Evolutionary conservation across 2,888 invertebrate species (phyloP), one percentile per base, ranked within the genome.

Genomic region (Eulithis testata): DNA sequence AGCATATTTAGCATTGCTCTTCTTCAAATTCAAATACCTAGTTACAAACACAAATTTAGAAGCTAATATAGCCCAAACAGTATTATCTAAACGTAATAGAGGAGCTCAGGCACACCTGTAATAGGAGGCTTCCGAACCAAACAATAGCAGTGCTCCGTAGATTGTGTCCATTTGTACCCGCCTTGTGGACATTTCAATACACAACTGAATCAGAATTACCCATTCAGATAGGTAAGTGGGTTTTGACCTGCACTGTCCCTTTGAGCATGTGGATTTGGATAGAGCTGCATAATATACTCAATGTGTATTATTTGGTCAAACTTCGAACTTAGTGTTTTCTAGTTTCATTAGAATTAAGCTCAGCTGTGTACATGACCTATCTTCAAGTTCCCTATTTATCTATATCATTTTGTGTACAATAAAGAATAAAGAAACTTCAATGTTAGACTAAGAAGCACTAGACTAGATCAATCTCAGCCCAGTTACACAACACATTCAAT

Each of bases 121-220:
- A 76, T 75, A 72, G 70, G 71, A 75, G 65, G 73, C 74, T 75
- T 75, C 70, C 71, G 60, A 12, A 61, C 56, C 51, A 9, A n/a
- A 63, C 58, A 77, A 77, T 74, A 71, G 74, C 72, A 71, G 61
- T 62, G 66, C 58, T 68, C 27, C 71, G 65, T 68, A 76, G 72
- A 78, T 75, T 76, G 74, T 72, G 68, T 79, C 74, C 73, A 78
- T 76, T 73, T 75, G 69, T 67, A 69, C 27, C 64, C 50, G 49
- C 59, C 66, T 70, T 69, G 60, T 64, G 53, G 69, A 64, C 68
- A 67, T 63, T 58, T 62, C 68, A 67, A 65, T 66, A 50, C 36
- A 59, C 52, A 60, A 63, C 63, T 63, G 43, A 36, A 37, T 58
- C 59, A 45, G 12, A 62, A 56, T 44, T 6, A 14, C 37, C 54